phyloP scores from a whole-genome alignment of 2,797 vertebrate species.

The Falco columbarius region DNA sequence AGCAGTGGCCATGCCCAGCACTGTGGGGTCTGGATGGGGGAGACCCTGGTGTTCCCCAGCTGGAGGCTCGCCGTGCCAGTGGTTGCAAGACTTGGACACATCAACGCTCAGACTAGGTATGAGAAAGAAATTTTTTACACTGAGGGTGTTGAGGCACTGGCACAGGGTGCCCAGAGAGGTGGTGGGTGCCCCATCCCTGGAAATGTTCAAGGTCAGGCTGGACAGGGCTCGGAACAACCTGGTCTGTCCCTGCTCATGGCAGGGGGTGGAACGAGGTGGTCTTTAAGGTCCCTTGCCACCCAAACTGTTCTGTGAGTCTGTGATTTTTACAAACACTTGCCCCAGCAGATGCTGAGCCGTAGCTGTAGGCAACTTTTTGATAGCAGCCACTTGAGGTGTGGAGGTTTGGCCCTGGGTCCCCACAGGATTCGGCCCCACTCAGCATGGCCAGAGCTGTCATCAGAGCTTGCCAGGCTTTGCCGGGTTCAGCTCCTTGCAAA shows the following conservation, averaged over 20 bases:
- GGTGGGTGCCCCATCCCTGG: too few relatives aligned
- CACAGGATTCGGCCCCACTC: rapidly evolving
- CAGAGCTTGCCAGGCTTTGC: rapidly evolving
- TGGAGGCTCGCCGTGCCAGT: background rate
- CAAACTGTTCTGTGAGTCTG: background rate
- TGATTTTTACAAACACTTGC: background rate
- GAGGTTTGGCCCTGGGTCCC: background rate
- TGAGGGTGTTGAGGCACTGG: too few relatives aligned
- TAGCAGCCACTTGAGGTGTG: background rate
- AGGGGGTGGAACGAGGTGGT: background rate
- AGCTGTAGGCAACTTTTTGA: background rate
- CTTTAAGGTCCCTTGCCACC: background rate
- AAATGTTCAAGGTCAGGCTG: too few relatives aligned
- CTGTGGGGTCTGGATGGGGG: background rate
- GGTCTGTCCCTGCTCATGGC: background rate
- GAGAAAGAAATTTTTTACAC: background rate
- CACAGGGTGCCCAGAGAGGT: too few relatives aligned
- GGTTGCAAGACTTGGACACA: background rate
- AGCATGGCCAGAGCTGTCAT: rapidly evolving
- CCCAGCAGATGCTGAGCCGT: background rate
- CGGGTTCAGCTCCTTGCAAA: background rate
- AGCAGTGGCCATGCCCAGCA: rapidly evolving
- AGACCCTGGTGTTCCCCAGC: background rate
- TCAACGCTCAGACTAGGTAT: background rate
- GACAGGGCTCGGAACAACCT: too few relatives aligned